Evolutionary conservation across 1,140 invertebrate genomes (phyloP), one percentile per base, ranked within the genome.

Genomic region (Diabrotica undecimpunctata): DNA sequence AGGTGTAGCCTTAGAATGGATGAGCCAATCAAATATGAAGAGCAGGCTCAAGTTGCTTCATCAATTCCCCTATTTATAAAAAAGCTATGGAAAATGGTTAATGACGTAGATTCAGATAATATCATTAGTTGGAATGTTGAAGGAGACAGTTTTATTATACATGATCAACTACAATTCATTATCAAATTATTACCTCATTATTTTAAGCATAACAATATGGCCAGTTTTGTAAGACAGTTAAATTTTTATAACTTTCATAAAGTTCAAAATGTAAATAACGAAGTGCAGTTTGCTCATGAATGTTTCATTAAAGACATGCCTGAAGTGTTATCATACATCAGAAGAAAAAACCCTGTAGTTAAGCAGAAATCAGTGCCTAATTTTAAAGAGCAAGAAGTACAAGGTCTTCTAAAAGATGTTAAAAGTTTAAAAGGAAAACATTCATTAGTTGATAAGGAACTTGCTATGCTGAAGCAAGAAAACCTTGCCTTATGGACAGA

Each of bases 211-310:
- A 73, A 70, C 54, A 71, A 73, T 50, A 52, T 73, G 53, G 55
- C 68, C 11, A 73, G 72, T 64, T 73, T 73, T 59, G 66, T 72
- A 6, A 57, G 72, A 46, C 72, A 73, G 57, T 62, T 73, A 41
- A 71, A 73, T 58, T 64, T 73, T 41, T 73, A 73, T 65, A 67
- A 68, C 58, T 73, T 73, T 50, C 70, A 70, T 57, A 73, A 73
- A 66, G 60, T 65, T 35, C 64, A 62, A 36, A 56, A 35, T 58
- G 63, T 50, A 39, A 64, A 61, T 9, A 54, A 54, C 41, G 63
- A 69, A 35, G 38, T 69, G 11, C 58, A 73, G 54, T 73, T 68
- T 62, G 39, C 14, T 25, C 70, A 73, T 63, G 57, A 59, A 46
- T 73, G 59, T 41, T 73, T 73, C 59, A 8, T 68, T 11, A 68